Evolutionary conservation across 1,140 invertebrate species (phyloP).

Genomic region (Solenopsis fugax): DNA sequence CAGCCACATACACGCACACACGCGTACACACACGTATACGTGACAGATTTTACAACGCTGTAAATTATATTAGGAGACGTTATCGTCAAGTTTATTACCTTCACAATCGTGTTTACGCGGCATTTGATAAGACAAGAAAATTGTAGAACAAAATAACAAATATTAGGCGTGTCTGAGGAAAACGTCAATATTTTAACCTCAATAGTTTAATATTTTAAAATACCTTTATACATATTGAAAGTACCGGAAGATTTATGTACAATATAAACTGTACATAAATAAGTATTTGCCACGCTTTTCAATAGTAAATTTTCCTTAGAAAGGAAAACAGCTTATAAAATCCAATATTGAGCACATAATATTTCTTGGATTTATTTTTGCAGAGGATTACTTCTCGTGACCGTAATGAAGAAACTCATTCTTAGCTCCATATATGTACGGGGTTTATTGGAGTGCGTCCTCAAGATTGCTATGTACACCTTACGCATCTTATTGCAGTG

Average conservation of each 20-base stretch:
- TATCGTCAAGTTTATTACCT: conserved; percentile 49
- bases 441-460: conserved; percentile 3
- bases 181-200: conserved; percentile 10
- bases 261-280: neutral
- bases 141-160: conserved; percentile 33
- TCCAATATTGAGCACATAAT: neutral
- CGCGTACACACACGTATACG: neutral
- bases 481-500: neutral
- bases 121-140: conserved; percentile 47
- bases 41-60: conserved; percentile 28
- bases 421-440: neutral
- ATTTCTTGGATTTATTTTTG: neutral
- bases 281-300: neutral
- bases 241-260: neutral
- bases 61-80: conserved; percentile 49
- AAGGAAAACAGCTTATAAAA: neutral
- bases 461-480: conserved; percentile 13
- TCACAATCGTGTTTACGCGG: neutral
- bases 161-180: neutral
- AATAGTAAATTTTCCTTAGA: neutral
- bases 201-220: neutral
- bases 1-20: no score
- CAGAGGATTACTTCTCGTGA: neutral
- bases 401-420: neutral
- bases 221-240: neutral